Evolutionary conservation across 2,888 invertebrate species (phyloP).

Genomic region (Elmis aenea): DNA sequence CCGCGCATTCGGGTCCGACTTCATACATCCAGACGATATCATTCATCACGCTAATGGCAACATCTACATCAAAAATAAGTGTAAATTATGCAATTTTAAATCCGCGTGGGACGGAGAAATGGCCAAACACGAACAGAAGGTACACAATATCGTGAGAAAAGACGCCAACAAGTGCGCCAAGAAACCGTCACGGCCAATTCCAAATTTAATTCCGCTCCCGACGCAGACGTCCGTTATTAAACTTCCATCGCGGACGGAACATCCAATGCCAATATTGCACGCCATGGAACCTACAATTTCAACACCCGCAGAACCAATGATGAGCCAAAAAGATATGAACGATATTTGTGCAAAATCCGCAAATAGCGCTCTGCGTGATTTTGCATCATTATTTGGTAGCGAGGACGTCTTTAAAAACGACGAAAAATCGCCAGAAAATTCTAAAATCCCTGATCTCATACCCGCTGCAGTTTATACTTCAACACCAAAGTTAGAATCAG

Average conservation of each 20-base stretch:
- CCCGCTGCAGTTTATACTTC: constrained; percentile 27
- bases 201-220: constrained; percentile 68
- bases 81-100: constrained; percentile 54
- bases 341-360: constrained; percentile 47
- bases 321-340: constrained; percentile 48
- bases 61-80: constrained; percentile 46
- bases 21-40: constrained; percentile 49
- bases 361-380: constrained; percentile 52
- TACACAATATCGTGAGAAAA: constrained; percentile 42
- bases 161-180: constrained; percentile 29
- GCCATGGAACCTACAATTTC: constrained; percentile 12
- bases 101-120: constrained; percentile 56
- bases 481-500: constrained; percentile 22
- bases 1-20: constrained; percentile 45
- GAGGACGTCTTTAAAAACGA: constrained; percentile 41
- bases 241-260: constrained; percentile 1
- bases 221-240: constrained; percentile 34
- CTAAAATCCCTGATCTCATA: constrained; percentile 39
- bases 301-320: constrained; percentile 33
- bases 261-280: not conserved
- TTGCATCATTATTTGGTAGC: constrained; percentile 49
- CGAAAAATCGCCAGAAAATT: constrained; percentile 12
- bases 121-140: constrained; percentile 50
- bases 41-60: constrained; percentile 46
- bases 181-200: constrained; percentile 59